Base-by-base conservation (phyloP, 2,888 invertebrate species). In the Idaea biselata region DNA sequence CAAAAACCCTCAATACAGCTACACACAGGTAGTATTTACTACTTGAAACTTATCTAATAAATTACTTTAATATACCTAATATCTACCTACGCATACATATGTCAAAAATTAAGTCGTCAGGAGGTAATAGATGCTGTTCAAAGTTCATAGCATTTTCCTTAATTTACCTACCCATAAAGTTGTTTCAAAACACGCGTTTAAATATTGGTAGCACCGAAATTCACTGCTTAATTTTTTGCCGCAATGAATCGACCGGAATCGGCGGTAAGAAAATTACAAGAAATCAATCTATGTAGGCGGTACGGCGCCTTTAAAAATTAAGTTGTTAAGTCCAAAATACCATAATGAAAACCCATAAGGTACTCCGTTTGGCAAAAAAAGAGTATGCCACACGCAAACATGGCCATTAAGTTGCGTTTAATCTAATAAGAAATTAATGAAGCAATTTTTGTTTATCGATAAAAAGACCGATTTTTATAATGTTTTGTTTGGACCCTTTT, bases 281-380 rank as follows among this genome's bases (percentile, higher is more conserved):
- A 87, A 91, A 88, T 89, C 87, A 89, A 89, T 88, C 82, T 85
- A 85, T 73, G 84, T 80, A 83, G 89, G 89, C 88, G 89, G 89
- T 77, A 71, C 84, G 85, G 89, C 86, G 89, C 90, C 89, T 87
- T 77, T 82, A 82, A 82, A 87, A 89, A 92, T 92, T 91, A 88
- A 90, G 91, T 89, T 88, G 88, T 91, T 89, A 89, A 70, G 79
- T 80, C 81, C 82, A 86, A 87, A 83, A 85, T 83, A 86, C 84
- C 81, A 87, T 85, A 86, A 87, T 88, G 82, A 86, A 83, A 73
- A 63, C 71, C 82, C 80, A 81, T 84, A 85, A 84, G 80, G 83
- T 80, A 84, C 84, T 78, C 82, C 72, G 81, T 85, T 85, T 84
- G 79, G 87, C 88, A 84, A 87, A 88, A 89, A 88, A 82, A 63